Percentiles rank a stretch among this genome's conserved stretches.
Evolutionary conservation across 2,113 vertebrate species (phyloP).

Genomic region (Diadophis punctatus): DNA sequence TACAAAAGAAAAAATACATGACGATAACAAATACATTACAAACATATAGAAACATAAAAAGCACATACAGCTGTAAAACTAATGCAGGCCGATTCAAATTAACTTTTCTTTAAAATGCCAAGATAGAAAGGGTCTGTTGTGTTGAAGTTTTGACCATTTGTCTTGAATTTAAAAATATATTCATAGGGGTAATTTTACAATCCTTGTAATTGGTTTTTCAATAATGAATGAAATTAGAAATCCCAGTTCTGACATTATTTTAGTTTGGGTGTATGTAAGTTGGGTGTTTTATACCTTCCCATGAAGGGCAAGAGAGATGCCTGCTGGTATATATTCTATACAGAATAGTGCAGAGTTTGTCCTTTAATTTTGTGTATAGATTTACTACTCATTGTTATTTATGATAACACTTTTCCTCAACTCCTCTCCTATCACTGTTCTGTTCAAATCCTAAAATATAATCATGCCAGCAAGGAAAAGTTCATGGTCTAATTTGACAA

Average conservation of each 20-base stretch:
- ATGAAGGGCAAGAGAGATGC: conserved; percentile 52
- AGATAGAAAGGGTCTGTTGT: conserved; percentile 41
- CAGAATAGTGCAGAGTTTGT: neutral
- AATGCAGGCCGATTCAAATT: conserved; percentile 35
- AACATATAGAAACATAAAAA: too few relatives aligned
- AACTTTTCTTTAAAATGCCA: conserved; percentile 40
- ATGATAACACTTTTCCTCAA: neutral
- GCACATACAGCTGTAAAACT: too few relatives aligned
- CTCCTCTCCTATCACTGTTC: neutral
- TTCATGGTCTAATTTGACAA: neutral
- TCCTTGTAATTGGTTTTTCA: conserved; percentile 47
- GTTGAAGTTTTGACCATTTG: conserved; percentile 27
- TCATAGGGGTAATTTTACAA: conserved; percentile 36
- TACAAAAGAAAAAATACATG: too few relatives aligned
- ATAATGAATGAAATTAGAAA: conserved; percentile 37
- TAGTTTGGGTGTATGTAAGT: neutral
- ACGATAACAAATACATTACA: too few relatives aligned
- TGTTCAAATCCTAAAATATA: neutral
- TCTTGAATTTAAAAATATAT: conserved; percentile 49
- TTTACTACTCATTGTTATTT: neutral
- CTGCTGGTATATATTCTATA: conserved; percentile 42
- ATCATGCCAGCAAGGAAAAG: neutral
- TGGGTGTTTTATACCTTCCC: neutral
- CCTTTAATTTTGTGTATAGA: neutral
- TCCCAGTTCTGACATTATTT: conserved; percentile 15